These are phyloP conservation scores for Lota lota DNA, from an alignment of 2,113 vertebrate genomes.

Conservation along the genomic window DNA sequence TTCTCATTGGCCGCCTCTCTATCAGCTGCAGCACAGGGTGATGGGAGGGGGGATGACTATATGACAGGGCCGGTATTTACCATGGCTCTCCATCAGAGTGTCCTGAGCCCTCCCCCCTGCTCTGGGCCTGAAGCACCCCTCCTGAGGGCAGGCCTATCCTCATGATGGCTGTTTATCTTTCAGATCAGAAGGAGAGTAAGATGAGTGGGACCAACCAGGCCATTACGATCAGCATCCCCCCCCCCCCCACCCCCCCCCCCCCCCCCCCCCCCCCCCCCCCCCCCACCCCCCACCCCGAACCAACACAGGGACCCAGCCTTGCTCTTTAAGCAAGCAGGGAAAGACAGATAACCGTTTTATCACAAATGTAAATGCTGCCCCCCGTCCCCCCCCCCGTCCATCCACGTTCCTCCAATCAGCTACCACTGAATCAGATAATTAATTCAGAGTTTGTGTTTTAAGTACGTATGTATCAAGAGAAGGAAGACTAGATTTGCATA, in stretches of 20 bases:
- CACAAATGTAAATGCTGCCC: not conserved
- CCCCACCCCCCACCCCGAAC: no score
- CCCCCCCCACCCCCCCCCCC: no score
- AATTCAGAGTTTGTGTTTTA: not conserved
- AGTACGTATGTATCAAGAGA: not conserved
- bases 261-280: no score
- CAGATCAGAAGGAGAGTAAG: no score
- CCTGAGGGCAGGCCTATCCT: no score
- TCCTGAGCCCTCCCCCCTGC: conserved; percentile 50
- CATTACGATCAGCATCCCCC: no score
- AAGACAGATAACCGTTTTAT: not conserved
- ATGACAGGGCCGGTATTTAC: conserved; percentile 33
- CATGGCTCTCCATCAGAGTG: conserved; percentile 37
- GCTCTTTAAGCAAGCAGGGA: no score
- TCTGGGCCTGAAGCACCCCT: conserved; percentile 34
- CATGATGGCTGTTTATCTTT: no score
- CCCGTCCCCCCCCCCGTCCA: conserved; percentile 17
- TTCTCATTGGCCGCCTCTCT: conserved; percentile 47
- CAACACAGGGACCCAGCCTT: no score
- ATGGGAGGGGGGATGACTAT: not conserved
- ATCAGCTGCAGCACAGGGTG: conserved; percentile 28
- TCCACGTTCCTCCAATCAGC: conserved; percentile 3
- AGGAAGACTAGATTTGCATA: conserved; percentile 9
- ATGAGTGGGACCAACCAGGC: no score
- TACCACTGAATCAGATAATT: conserved; percentile 10